phyloP scores from a whole-genome alignment of 2,113 vertebrate species.

The Lepidothrix coronata region DNA sequence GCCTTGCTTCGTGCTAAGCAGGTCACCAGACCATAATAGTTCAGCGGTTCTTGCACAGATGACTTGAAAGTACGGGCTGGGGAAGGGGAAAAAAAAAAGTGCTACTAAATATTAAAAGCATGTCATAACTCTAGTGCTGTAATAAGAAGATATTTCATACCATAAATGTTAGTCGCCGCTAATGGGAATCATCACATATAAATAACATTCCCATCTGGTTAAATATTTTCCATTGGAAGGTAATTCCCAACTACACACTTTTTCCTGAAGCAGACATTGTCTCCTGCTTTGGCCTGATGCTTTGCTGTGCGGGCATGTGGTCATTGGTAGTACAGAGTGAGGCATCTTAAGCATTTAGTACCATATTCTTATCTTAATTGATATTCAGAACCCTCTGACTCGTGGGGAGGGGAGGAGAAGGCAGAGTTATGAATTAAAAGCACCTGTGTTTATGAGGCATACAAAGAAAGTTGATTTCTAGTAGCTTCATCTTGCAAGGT shows the following conservation, averaged over 20 bases:
- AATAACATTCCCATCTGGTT: background rate
- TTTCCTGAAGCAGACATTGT: background rate
- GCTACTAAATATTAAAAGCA: background rate
- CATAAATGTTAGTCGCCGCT: background rate
- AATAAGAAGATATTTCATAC: background rate
- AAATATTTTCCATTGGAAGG: conserved; percentile 2
- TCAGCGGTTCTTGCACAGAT: background rate
- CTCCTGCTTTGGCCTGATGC: background rate
- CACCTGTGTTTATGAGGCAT: conserved; percentile 10
- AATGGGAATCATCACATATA: background rate
- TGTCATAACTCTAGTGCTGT: background rate
- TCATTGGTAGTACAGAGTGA: background rate
- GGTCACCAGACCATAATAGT: conserved; percentile 2
- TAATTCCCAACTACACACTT: background rate
- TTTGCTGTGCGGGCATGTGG: background rate
- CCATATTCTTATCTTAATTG: conserved; percentile 49
- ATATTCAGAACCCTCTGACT: conserved; percentile 30
- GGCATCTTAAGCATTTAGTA: conserved; percentile 45
- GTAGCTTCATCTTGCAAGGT: background rate
- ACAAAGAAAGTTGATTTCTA: conserved; percentile 44
- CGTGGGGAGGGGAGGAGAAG: background rate
- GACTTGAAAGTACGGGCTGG: background rate
- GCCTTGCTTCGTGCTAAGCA: background rate
- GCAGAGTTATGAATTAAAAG: conserved; percentile 59
- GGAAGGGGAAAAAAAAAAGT: background rate